Conservation (phyloP, 2,888 invertebrate species). For the Andrena marginata region DNA sequence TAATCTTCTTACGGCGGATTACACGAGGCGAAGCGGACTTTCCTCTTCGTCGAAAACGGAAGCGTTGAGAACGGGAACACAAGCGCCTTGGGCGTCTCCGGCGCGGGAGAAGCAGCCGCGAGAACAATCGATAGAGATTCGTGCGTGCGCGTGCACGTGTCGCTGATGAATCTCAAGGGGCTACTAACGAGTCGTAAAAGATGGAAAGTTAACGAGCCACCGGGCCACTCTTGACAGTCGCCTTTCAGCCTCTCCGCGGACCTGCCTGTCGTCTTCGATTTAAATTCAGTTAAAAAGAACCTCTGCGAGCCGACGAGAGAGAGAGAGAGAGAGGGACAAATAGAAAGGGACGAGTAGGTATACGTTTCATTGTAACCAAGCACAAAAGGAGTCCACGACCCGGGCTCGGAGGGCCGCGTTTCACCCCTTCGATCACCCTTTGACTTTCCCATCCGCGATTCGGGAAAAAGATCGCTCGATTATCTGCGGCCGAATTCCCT, state of each 20-base stretch:
- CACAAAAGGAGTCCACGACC: conserved; percentile 54
- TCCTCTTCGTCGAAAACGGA: conserved; percentile 6
- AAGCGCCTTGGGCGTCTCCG: neutral
- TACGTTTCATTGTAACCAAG: conserved; percentile 37
- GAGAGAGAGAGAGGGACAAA: conserved; percentile 12
- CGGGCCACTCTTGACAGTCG: conserved; percentile 51
- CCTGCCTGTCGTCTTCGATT: conserved; percentile 58
- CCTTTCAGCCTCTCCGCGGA: conserved; percentile 33
- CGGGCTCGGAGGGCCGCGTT: conserved; percentile 48
- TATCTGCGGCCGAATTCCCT: neutral
- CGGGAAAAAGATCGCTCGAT: neutral
- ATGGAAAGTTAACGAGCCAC: conserved; percentile 60
- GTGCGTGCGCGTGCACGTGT: conserved; percentile 1
- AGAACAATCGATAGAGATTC: conserved; percentile 14
- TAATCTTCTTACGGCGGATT: conserved; percentile 34
- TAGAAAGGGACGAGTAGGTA: conserved; percentile 18
- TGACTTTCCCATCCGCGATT: neutral
- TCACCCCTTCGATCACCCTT: conserved; percentile 45
- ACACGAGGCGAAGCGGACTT: neutral
- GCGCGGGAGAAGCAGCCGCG: neutral
- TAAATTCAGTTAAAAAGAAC: conserved; percentile 56
- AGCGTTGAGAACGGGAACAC: conserved; percentile 18
- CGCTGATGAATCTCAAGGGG: conserved; percentile 42
- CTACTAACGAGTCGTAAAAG: conserved; percentile 47
- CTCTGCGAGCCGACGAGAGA: neutral